Evolutionary conservation across 1,140 invertebrate species (phyloP), one percentile per base, ranked within the genome.

Genomic region (Ceratina australensis): DNA sequence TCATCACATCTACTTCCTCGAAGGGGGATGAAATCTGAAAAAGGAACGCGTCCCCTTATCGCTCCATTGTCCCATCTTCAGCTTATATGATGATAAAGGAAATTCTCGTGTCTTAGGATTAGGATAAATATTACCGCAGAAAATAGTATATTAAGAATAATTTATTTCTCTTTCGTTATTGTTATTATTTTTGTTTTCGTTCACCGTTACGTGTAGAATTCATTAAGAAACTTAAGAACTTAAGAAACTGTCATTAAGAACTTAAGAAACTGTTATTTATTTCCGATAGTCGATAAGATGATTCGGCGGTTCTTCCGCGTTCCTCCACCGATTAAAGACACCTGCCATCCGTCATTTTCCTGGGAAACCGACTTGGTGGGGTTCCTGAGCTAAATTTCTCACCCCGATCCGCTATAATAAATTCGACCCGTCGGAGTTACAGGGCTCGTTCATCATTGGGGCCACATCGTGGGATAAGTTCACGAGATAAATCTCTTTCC

Each of bases 321-420:
- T 50, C 56, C 18, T 4, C 2, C 24, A 5, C 10, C 73, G 54
- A 69, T 76, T 68, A 69, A 76, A 33, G 26, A 67, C 73, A 68
- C 73, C 64, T 76, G 73, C 54, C 47, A 28, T 33, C 65, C 54
- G 56, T 33, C 73, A 50, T 76, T 68, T 75, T 24, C 65, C 8
- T n/a, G n/a, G 64, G 4, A 33, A 68, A 59, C 0, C 52, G 3
- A 8, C 33, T 5, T 42, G 5, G 33, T 8, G 3, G 33, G 33
- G 33, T 42, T 33, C 3, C 33, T 42, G 28, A 33, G n/a, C 12
- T 15, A 47, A 3, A 60, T 54, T 10, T 13, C 2, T 28, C 2
- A n/a, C 2, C n/a, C 50, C 18, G 61, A 42, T 22, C 49, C 50
- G 24, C 1, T 5, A 56, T 66, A 66, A 74, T 54, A 74, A 74